A percentile compares a stretch with the other conserved stretches of the same genome.
phyloP scores from a whole-genome alignment of 2,888 invertebrate species.

The Mechanitis messenoides region DNA sequence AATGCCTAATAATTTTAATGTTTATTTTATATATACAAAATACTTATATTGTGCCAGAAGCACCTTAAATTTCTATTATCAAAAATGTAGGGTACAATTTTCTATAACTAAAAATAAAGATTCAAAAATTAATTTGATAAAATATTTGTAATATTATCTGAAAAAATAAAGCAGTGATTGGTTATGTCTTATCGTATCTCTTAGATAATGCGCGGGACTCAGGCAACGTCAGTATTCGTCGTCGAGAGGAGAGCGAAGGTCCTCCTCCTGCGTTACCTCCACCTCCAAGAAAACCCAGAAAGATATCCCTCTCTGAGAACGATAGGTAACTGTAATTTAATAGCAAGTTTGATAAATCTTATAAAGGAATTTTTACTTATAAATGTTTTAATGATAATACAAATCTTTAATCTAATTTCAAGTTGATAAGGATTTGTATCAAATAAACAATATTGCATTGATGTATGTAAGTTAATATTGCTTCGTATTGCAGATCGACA shows the following conservation, averaged over 20 bases:
- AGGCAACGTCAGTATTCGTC: constrained; percentile 50
- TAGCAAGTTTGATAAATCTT: too few species aligned
- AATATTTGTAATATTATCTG: too few species aligned
- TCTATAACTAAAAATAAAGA: neutral
- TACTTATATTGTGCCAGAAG: too few species aligned
- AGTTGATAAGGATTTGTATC: neutral
- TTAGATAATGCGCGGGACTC: constrained; percentile 60
- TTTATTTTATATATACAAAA: too few species aligned
- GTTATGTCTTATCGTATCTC: constrained; percentile 20
- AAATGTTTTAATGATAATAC: too few species aligned
- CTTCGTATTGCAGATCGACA: constrained; percentile 49
- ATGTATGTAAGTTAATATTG: neutral
- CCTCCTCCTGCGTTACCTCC: constrained; percentile 67
- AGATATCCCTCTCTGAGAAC: constrained; percentile 47
- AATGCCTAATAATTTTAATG: too few species aligned
- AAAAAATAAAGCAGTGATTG: neutral
- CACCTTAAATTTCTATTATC: too few species aligned
- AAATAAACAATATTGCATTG: too few species aligned
- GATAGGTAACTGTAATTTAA: constrained; percentile 41
- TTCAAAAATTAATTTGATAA: neutral
- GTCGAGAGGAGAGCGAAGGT: constrained; percentile 58
- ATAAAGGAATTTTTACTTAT: too few species aligned
- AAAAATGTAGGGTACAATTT: neutral
- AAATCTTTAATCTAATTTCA: too few species aligned
- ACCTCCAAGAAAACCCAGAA: constrained; percentile 61